A percentile compares a stretch with the other conserved stretches of the same genome.
Conservation (phyloP, 1,140 invertebrate genomes). For the Gyrodactylus salaris region DNA sequence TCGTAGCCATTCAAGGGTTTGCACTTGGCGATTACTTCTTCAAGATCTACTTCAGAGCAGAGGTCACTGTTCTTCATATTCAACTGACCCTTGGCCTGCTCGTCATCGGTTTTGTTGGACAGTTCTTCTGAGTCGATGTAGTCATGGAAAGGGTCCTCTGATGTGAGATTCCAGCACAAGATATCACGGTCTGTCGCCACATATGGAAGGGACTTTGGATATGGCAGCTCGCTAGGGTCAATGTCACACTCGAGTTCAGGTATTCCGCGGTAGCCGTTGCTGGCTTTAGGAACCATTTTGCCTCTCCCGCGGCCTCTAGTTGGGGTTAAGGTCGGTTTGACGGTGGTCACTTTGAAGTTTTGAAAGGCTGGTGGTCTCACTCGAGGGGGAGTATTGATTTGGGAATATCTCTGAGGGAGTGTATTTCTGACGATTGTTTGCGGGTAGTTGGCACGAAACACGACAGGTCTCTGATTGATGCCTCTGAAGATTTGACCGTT, state of each 20-base stretch:
- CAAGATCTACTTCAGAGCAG: background rate
- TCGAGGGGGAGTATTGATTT: too few relatives aligned
- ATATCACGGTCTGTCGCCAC: background rate
- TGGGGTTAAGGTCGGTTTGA: background rate
- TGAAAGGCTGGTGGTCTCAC: background rate
- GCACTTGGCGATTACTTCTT: background rate
- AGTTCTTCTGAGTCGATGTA: background rate
- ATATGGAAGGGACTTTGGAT: background rate
- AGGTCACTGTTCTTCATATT: background rate
- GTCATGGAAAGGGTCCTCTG: background rate
- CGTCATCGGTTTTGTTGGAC: background rate
- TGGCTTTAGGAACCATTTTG: background rate
- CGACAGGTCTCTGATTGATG: too few relatives aligned
- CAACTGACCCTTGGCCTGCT: background rate
- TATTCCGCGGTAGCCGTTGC: background rate
- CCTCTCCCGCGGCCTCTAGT: background rate
- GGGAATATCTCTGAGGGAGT: too few relatives aligned
- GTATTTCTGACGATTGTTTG: too few relatives aligned
- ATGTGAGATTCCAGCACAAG: background rate
- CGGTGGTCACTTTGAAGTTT: background rate
- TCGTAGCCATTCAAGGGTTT: background rate
- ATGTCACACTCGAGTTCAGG: background rate
- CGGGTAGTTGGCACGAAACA: too few relatives aligned
- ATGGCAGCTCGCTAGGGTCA: background rate
- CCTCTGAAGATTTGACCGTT: too few relatives aligned